Evolutionary conservation across 2,888 invertebrate genomes (phyloP).

Genomic region (Lordiphosa andalusiaca): DNA sequence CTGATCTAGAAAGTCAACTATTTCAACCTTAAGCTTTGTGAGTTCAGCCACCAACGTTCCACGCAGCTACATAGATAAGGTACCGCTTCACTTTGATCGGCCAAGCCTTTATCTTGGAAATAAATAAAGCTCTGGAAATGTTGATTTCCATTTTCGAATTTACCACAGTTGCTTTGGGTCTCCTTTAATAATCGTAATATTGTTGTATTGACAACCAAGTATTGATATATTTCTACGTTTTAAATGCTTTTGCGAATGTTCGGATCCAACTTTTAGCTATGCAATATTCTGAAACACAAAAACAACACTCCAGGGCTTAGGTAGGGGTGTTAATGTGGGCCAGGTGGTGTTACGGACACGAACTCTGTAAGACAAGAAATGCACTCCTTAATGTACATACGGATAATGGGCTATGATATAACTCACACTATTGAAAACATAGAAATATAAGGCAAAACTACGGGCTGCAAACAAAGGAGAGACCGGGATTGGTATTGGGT

Average conservation of each 20-base stretch:
- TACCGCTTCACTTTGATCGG: too few relatives aligned
- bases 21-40: too few relatives aligned
- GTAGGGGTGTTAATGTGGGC: conserved; percentile 21
- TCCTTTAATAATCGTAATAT: conserved; percentile 15
- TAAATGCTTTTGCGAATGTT: conserved; percentile 71
- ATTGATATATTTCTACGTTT: conserved; percentile 75
- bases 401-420: neutral
- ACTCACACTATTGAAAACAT: conserved; percentile 39
- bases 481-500: conserved; percentile 34
- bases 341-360: conserved; percentile 22
- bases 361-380: conserved; percentile 37
- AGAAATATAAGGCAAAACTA: conserved; percentile 63
- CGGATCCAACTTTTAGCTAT: conserved; percentile 46
- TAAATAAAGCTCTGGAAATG: too few relatives aligned
- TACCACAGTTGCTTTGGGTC: too few relatives aligned
- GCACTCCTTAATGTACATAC: too few relatives aligned
- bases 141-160: too few relatives aligned
- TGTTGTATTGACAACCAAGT: conserved; percentile 51
- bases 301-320: conserved; percentile 32
- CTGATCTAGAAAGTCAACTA: too few relatives aligned
- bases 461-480: conserved; percentile 41
- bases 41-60: too few relatives aligned
- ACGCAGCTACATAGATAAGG: too few relatives aligned
- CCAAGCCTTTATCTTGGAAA: too few relatives aligned
- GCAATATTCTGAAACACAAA: conserved; percentile 40